Evolutionary conservation across 1,140 invertebrate genomes (phyloP).

Genomic region (Atta texana): DNA sequence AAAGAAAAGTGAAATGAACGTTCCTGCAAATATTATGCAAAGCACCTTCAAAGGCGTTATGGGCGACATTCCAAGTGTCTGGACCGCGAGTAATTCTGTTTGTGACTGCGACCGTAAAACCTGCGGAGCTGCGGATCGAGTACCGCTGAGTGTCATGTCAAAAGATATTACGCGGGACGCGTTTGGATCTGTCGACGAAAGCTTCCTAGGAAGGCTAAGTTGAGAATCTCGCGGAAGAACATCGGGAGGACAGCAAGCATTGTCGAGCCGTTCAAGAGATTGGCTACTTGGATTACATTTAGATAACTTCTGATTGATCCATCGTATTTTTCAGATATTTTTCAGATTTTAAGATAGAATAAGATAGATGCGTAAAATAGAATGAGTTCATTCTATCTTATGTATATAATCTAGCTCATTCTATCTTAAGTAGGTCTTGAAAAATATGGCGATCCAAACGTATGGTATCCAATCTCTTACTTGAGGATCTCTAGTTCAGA

Average conservation of each 20-base stretch:
- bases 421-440: no score
- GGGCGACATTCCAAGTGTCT: constrained; percentile 26
- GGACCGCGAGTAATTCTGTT: constrained; percentile 33
- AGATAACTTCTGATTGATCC: no score
- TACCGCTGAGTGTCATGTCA: background rate
- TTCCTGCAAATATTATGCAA: constrained; percentile 22
- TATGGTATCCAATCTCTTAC: no score
- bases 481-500: background rate
- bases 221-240: constrained; percentile 40
- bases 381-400: no score
- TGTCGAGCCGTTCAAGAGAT: no score
- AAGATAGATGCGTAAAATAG: no score
- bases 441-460: no score
- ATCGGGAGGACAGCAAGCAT: background rate
- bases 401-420: no score
- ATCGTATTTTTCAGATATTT: no score
- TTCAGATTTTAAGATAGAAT: no score
- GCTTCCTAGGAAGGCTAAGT: constrained; percentile 39
- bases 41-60: constrained; percentile 12
- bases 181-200: constrained; percentile 15
- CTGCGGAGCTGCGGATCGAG: background rate
- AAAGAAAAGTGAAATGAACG: background rate
- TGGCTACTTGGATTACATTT: no score
- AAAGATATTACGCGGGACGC: background rate
- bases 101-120: background rate